Percentiles rank a stretch among this genome's conserved stretches.
Evolutionary conservation across 2,888 invertebrate species (phyloP).

Genomic region (Plebejus melissa): DNA sequence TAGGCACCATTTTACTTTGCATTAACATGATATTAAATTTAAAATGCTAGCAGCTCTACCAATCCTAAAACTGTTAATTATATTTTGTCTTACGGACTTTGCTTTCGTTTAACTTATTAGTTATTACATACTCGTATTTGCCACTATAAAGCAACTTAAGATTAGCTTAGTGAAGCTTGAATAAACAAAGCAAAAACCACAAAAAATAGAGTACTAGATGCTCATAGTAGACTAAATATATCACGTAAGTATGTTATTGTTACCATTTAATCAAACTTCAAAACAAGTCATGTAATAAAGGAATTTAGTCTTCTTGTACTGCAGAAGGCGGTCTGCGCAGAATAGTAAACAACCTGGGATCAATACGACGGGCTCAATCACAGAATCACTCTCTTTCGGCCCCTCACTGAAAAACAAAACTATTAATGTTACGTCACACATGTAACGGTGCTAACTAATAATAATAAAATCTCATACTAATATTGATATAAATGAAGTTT

Average conservation of each 20-base stretch:
- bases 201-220: background rate
- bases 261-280: conserved; percentile 1
- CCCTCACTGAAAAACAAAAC: background rate
- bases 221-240: background rate
- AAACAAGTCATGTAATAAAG: conserved; percentile 8
- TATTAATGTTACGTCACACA: background rate
- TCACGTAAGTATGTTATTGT: background rate
- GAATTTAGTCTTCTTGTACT: background rate
- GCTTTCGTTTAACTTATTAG: no score
- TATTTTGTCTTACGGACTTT: no score
- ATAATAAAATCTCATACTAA: background rate
- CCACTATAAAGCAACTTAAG: background rate
- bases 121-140: background rate
- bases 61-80: background rate
- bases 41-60: background rate
- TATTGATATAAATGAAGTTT: no score
- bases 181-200: no score
- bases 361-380: conserved; percentile 15
- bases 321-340: background rate
- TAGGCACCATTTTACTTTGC: background rate
- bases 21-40: background rate
- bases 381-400: background rate
- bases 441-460: background rate
- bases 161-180: no score
- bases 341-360: conserved; percentile 9